phyloP scores from a whole-genome alignment of 2,797 vertebrate species.

The Notoglanidium macrostoma region DNA sequence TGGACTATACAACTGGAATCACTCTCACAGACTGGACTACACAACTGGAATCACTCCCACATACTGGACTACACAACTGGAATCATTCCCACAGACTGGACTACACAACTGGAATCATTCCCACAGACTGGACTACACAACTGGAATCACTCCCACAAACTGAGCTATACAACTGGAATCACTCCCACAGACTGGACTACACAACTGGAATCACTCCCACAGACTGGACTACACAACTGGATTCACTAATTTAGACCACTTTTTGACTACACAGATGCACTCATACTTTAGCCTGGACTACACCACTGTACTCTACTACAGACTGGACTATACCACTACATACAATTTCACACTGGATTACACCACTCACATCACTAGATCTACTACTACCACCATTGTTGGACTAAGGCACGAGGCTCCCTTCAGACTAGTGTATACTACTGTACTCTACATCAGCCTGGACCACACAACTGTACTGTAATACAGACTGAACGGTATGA shows the following conservation, averaged over 20 bases:
- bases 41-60: not conserved
- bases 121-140: not conserved
- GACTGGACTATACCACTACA: not conserved
- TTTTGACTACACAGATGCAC: not conserved
- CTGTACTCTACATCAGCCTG: not conserved
- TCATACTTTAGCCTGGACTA: not conserved
- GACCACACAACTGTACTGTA: not conserved
- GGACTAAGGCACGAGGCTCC: not conserved
- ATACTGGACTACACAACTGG: not conserved
- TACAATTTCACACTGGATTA: not conserved
- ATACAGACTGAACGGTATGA: not conserved
- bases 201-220: not conserved
- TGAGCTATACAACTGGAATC: not conserved
- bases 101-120: not conserved
- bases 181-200: not conserved
- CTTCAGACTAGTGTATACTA: not conserved
- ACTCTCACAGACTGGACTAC: not conserved
- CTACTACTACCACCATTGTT: not conserved
- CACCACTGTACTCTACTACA: not conserved
- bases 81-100: not conserved
- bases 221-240: not conserved
- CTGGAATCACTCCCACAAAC: not conserved
- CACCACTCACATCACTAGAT: not conserved
- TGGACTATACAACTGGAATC: not conserved
- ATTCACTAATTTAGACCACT: no score